Conservation (phyloP, 2,797 vertebrate species). For the Phaenicophaeus curvirostris region DNA sequence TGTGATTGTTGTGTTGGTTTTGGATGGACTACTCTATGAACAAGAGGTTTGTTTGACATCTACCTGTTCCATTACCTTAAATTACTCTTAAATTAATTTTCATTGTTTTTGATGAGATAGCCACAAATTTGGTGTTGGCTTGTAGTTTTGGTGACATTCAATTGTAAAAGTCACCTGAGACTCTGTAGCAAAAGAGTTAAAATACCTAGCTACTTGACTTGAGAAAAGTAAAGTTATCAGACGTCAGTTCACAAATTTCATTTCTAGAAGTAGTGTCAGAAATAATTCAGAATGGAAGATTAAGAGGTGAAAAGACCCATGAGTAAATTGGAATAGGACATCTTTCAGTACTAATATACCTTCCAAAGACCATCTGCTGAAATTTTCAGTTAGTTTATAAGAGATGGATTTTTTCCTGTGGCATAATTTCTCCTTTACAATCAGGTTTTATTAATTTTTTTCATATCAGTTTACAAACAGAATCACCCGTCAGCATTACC, state of each 20-base stretch:
- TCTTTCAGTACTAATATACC: neutral
- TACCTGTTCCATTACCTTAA: neutral
- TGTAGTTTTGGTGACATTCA: neutral
- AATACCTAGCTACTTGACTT: neutral
- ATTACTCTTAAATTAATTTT: neutral
- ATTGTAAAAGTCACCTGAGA: neutral
- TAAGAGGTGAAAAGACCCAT: neutral
- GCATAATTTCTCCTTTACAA: neutral
- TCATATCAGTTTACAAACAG: neutral
- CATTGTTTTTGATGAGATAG: neutral
- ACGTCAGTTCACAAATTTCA: slow-evolving; percentile 10
- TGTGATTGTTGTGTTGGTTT: neutral
- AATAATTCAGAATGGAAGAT: neutral
- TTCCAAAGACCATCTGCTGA: neutral
- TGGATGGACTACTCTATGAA: neutral
- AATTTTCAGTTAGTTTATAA: neutral
- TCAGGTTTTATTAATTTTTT: neutral
- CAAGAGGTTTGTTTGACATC: neutral
- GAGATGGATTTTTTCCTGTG: neutral
- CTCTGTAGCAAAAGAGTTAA: neutral
- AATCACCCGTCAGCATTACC: neutral
- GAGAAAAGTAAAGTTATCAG: neutral
- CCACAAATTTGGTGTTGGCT: neutral
- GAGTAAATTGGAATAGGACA: neutral
- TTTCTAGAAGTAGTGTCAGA: neutral